These are phyloP conservation scores for Thelaira solivaga DNA, from an alignment of 2,888 invertebrate genomes.

Conservation along the genomic window DNA sequence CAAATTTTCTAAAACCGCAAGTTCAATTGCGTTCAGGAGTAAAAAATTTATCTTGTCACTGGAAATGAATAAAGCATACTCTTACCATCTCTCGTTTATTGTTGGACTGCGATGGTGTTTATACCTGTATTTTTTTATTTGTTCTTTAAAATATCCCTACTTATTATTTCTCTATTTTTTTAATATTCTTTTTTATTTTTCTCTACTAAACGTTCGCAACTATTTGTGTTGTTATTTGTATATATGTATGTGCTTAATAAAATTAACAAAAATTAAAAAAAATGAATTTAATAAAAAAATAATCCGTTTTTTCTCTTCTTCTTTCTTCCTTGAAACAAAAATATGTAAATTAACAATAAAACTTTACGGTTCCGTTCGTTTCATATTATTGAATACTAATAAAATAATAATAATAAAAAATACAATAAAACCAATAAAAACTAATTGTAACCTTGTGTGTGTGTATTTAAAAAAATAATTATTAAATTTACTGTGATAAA, in stretches of 20 bases:
- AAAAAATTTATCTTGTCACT: too few relatives aligned
- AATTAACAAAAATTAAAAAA: slow-evolving; percentile 61
- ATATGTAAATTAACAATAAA: slow-evolving; percentile 50
- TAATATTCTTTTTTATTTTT: not conserved
- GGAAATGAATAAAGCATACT: too few relatives aligned
- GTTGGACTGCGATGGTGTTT: too few relatives aligned
- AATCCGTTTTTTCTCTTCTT: slow-evolving; percentile 76
- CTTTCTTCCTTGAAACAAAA: slow-evolving; percentile 74
- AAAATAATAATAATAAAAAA: too few relatives aligned
- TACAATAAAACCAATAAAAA: slow-evolving; percentile 1
- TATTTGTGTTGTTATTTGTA: slow-evolving; percentile 63
- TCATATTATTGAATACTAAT: slow-evolving; percentile 69
- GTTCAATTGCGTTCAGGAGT: too few relatives aligned
- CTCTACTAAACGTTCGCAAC: slow-evolving; percentile 55
- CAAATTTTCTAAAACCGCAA: too few relatives aligned
- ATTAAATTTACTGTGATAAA: not conserved
- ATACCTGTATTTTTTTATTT: not conserved
- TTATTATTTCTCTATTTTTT: too few relatives aligned
- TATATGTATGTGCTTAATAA: slow-evolving; percentile 63
- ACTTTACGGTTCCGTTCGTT: slow-evolving; percentile 70
- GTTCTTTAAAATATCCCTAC: not conserved
- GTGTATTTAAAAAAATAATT: not conserved
- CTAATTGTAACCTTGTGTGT: not conserved
- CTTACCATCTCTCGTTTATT: too few relatives aligned
- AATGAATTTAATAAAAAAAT: slow-evolving; percentile 65